These are phyloP conservation scores for Toxotes jaculatrix DNA, from an alignment of 2,113 vertebrate genomes.

Conservation along the genomic window DNA sequence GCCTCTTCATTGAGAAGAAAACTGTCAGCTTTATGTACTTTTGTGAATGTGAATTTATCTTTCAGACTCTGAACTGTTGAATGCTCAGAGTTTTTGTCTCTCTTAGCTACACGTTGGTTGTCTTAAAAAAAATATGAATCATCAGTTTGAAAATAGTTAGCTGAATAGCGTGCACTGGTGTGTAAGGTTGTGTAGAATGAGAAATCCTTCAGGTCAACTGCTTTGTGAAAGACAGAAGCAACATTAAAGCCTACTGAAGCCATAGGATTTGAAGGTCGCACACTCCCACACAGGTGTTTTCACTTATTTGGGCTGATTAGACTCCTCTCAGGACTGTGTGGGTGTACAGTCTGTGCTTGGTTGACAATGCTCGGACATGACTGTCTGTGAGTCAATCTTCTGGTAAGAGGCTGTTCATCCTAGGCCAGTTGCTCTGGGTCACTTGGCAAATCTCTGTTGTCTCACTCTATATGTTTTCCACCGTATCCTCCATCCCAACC, in stretches of 20 bases:
- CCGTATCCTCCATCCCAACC: background rate
- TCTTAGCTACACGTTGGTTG: background rate
- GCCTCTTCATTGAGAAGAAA: constrained; percentile 21
- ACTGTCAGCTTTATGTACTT: constrained; percentile 6
- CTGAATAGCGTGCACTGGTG: background rate
- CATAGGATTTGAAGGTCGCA: background rate
- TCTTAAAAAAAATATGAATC: background rate
- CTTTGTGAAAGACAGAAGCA: background rate
- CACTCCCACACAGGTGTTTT: constrained; percentile 7
- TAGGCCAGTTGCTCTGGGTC: background rate
- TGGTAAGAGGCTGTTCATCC: background rate
- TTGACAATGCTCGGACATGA: background rate
- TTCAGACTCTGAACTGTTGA: constrained; percentile 12
- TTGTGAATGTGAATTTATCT: constrained; percentile 26
- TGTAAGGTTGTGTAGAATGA: background rate
- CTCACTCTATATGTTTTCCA: background rate
- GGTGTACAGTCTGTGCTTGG: background rate
- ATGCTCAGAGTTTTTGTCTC: constrained; percentile 5
- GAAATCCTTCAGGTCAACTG: background rate
- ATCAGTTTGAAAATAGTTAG: background rate
- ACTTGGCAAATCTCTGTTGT: background rate
- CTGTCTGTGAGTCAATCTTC: background rate
- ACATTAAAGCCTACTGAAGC: background rate
- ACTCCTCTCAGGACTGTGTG: background rate
- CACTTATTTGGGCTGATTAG: constrained; percentile 3